Conservation (phyloP, 2,113 vertebrate genomes). For the Meleagris gallopavo region DNA sequence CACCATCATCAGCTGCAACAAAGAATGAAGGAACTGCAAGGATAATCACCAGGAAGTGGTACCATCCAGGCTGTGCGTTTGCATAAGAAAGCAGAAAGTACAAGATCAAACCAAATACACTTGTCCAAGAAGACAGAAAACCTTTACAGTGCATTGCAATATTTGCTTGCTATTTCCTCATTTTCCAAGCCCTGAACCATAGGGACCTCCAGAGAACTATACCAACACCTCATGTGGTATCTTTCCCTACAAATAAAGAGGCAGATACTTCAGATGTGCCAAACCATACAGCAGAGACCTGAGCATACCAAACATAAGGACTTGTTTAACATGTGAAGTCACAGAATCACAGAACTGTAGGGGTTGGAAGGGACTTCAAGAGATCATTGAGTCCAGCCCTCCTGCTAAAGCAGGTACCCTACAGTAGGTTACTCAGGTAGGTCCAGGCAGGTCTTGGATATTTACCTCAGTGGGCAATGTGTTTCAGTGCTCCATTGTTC, state of each 20-base stretch:
- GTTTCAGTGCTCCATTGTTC: too few species aligned
- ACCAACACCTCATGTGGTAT: background rate
- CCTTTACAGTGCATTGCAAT: fast-evolving
- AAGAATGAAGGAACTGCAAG: background rate
- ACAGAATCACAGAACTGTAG: too few species aligned
- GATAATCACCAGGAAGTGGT: background rate
- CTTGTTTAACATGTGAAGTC: background rate
- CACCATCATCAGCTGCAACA: background rate
- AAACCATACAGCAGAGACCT: background rate
- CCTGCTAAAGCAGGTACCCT: too few species aligned
- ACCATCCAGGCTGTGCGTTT: background rate
- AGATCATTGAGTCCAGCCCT: too few species aligned
- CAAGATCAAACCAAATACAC: background rate
- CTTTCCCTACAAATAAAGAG: background rate
- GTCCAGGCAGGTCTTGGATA: too few species aligned
- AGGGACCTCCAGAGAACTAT: background rate
- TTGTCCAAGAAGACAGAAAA: background rate
- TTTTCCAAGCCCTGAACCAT: background rate
- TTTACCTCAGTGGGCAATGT: too few species aligned
- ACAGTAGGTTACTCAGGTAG: too few species aligned
- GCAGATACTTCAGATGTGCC: background rate
- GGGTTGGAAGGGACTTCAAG: too few species aligned
- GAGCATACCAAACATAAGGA: fast-evolving
- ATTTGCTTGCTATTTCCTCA: background rate
- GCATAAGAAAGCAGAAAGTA: background rate